Percentiles rank a stretch among this genome's conserved stretches.
phyloP scores from a whole-genome alignment of 1,140 invertebrate genomes.

The Semibalanus balanoides region DNA sequence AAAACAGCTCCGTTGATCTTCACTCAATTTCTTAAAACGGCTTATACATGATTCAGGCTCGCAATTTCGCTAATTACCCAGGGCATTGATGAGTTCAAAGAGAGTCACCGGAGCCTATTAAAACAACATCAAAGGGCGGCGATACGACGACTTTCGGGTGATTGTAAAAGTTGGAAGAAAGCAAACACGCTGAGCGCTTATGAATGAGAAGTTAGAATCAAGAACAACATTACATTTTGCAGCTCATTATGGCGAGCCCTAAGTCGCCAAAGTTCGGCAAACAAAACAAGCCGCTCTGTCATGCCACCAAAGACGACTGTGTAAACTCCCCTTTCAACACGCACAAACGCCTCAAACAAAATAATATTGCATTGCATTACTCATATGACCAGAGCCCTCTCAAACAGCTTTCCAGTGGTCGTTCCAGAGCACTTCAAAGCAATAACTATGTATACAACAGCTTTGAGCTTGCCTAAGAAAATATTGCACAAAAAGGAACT shows the following conservation, averaged over 20 bases:
- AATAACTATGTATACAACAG: too few relatives aligned
- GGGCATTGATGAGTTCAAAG: neutral
- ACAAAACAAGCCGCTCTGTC: neutral
- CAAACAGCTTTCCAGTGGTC: too few relatives aligned
- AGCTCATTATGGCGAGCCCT: neutral
- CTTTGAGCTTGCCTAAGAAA: too few relatives aligned
- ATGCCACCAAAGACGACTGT: too few relatives aligned
- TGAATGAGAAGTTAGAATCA: neutral
- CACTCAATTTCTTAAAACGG: neutral
- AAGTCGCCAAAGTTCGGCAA: neutral
- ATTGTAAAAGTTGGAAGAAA: neutral
- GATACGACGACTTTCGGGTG: neutral
- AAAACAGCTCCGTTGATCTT: neutral
- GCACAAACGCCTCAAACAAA: too few relatives aligned
- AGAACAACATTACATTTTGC: neutral
- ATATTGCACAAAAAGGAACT: too few relatives aligned
- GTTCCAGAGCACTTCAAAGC: too few relatives aligned
- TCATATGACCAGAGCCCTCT: too few relatives aligned
- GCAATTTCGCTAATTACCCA: neutral
- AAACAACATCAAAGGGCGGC: neutral
- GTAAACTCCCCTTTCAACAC: too few relatives aligned
- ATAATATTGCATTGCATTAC: too few relatives aligned
- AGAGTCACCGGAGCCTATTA: neutral
- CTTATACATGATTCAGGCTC: neutral
- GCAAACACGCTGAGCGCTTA: neutral